These are phyloP conservation scores for Henicopernis longicauda DNA, from an alignment of 2,113 vertebrate species.

Conservation along the genomic window DNA sequence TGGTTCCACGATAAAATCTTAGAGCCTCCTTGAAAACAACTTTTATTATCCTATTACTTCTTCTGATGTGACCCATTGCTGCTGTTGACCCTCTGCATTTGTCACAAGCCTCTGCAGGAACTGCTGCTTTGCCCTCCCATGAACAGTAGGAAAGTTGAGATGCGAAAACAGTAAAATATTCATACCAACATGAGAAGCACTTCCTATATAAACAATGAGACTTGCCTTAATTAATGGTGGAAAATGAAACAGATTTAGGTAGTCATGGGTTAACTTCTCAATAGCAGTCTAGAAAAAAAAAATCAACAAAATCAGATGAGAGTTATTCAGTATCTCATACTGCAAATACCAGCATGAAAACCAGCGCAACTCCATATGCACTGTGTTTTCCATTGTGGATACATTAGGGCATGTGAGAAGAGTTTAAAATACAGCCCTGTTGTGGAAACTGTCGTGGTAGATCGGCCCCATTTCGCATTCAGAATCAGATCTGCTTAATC, in stretches of 20 bases:
- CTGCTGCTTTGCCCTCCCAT: neutral
- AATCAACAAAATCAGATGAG: constrained; percentile 7
- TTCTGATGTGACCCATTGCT: neutral
- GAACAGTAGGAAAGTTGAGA: neutral
- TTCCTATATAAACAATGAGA: neutral
- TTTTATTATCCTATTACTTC: constrained; percentile 21
- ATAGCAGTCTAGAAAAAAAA: constrained; percentile 83
- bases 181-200: neutral
- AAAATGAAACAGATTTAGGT: constrained; percentile 93
- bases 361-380: neutral
- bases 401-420: neutral
- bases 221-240: constrained; percentile 92
- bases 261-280: constrained; percentile 91
- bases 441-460: neutral
- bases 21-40: constrained; percentile 14
- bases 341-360: neutral
- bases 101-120: constrained; percentile 5
- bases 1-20: neutral
- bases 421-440: neutral
- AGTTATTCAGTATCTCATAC: constrained; percentile 13
- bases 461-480: neutral
- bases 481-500: neutral
- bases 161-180: neutral
- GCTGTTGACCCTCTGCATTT: neutral
- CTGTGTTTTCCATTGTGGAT: neutral